Conservation (phyloP, 2,888 invertebrate genomes). For the Eupithecia inturbata region DNA sequence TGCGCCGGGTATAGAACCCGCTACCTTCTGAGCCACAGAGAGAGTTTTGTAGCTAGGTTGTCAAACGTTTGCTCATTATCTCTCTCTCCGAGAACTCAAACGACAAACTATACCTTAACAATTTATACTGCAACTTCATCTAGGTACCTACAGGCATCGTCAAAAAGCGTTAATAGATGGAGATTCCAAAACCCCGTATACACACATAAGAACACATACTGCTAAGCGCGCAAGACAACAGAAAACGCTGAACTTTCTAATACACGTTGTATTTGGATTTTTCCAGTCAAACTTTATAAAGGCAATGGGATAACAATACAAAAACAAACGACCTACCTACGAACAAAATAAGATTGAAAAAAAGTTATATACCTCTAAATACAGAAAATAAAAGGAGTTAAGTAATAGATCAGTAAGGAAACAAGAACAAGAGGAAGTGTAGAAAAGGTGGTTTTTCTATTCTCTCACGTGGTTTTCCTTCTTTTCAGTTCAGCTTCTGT, state of each 20-base stretch:
- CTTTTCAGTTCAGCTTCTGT: not conserved
- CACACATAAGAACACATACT: not conserved
- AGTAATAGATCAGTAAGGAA: too few relatives aligned
- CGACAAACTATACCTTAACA: not conserved
- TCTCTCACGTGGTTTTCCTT: not conserved
- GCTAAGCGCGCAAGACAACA: not conserved
- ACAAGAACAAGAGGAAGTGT: too few relatives aligned
- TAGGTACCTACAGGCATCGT: not conserved
- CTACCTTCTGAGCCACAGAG: not conserved
- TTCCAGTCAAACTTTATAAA: not conserved
- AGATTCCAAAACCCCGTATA: not conserved
- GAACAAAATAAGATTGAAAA: not conserved
- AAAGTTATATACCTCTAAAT: too few relatives aligned
- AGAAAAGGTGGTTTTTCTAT: not conserved
- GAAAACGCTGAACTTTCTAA: not conserved
- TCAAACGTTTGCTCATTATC: not conserved
- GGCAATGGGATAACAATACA: not conserved
- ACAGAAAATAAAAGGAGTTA: too few relatives aligned
- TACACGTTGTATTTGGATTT: not conserved
- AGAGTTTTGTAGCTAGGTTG: not conserved
- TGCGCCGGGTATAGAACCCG: not conserved
- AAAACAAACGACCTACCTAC: not conserved
- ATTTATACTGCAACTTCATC: not conserved
- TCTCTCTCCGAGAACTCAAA: not conserved
- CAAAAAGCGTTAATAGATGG: not conserved